These are phyloP conservation scores for Zophobas atratus DNA, from an alignment of 1,140 invertebrate genomes.

Conservation along the genomic window DNA sequence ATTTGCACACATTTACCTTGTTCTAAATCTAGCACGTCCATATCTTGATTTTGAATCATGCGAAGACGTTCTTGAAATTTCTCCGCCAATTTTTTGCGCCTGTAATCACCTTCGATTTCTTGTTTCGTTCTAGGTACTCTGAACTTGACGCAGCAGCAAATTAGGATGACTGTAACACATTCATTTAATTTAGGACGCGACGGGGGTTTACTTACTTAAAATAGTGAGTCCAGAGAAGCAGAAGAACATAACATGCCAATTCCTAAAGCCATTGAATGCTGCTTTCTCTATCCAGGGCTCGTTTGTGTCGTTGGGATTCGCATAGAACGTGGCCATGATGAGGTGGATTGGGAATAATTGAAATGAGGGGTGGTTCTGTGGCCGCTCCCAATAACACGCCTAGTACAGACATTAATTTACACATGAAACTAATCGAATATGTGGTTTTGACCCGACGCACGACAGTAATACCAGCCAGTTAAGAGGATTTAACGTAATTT, in stretches of 20 bases:
- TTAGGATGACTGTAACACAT: slow-evolving; percentile 75
- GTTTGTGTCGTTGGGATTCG: slow-evolving; percentile 64
- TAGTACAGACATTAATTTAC: slow-evolving; percentile 32
- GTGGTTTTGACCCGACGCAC: neutral
- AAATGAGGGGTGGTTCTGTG: slow-evolving; percentile 16
- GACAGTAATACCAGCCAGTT: neutral
- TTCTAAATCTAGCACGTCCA: slow-evolving; percentile 87
- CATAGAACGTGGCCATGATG: slow-evolving; percentile 63
- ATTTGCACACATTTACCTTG: slow-evolving; percentile 74
- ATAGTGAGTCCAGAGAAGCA: slow-evolving; percentile 71
- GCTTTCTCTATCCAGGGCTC: slow-evolving; percentile 74
- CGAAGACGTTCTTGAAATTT: slow-evolving; percentile 86
- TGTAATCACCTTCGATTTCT: slow-evolving; percentile 93
- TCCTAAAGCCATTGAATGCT: slow-evolving; percentile 72
- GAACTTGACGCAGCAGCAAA: slow-evolving; percentile 90
- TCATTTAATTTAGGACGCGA: neutral
- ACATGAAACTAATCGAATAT: slow-evolving; percentile 13
- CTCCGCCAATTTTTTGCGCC: slow-evolving; percentile 84
- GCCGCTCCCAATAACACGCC: slow-evolving; percentile 35
- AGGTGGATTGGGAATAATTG: slow-evolving; percentile 22
- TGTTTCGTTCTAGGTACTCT: slow-evolving; percentile 93
- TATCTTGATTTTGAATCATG: slow-evolving; percentile 87
- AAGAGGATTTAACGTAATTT: neutral
- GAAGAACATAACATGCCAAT: slow-evolving; percentile 78
- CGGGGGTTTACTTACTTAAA: slow-evolving; percentile 69